These are phyloP conservation scores for Amphiduros pacificus DNA, from an alignment of 2,888 invertebrate genomes.

Conservation along the genomic window DNA sequence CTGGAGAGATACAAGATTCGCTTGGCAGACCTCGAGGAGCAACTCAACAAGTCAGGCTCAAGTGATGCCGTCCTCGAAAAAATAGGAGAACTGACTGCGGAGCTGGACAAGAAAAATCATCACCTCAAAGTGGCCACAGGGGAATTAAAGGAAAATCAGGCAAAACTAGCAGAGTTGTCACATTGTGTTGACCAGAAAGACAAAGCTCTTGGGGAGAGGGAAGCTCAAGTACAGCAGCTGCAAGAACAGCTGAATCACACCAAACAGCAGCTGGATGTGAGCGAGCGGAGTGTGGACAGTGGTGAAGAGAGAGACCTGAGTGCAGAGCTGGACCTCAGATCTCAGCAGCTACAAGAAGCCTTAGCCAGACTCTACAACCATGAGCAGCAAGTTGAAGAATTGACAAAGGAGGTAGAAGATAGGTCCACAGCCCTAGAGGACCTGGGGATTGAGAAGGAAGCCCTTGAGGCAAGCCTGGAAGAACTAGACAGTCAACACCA, in stretches of 20 bases:
- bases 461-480: constrained; percentile 62
- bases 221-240: no score
- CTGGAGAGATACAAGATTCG: not conserved
- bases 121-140: no score
- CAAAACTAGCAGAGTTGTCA: no score
- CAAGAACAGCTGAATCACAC: no score
- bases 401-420: not conserved
- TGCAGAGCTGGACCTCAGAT: not conserved
- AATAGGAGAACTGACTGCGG: no score
- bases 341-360: not conserved
- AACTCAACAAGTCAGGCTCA: not conserved
- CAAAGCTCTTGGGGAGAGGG: no score
- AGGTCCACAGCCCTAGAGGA: constrained; percentile 11
- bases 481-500: constrained; percentile 77
- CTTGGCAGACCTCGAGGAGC: not conserved
- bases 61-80: no score
- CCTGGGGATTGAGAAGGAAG: constrained; percentile 18
- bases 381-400: constrained; percentile 7
- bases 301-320: not conserved
- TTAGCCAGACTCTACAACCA: not conserved
- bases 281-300: not conserved
- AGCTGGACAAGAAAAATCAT: no score
- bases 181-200: no score
- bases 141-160: no score
- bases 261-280: no score